Conservation (phyloP, 2,888 invertebrate species). For the Ligdia adustata region DNA sequence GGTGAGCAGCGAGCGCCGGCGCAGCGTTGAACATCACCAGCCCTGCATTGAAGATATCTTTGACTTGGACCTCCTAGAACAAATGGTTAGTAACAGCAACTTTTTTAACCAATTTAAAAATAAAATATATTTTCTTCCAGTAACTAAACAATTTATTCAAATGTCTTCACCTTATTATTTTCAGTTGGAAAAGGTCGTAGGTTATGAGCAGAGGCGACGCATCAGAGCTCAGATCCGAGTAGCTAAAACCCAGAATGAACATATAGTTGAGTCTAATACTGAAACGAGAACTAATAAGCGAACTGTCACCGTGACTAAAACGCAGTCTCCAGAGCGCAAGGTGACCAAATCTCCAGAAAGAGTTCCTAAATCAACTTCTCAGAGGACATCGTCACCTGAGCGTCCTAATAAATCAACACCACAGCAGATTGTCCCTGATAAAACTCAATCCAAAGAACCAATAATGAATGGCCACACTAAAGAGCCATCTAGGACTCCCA, state of each 20-base stretch:
- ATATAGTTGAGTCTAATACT: conserved; percentile 44
- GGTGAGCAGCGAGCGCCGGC: conserved; percentile 72
- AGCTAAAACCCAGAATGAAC: conserved; percentile 85
- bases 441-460: conserved; percentile 42
- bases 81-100: conserved; percentile 88
- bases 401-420: conserved; percentile 44
- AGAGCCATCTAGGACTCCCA: conserved; percentile 43
- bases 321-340: conserved; percentile 53
- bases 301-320: conserved; percentile 44
- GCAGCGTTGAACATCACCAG: conserved; percentile 78
- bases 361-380: conserved; percentile 41
- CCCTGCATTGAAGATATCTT: conserved; percentile 89
- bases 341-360: conserved; percentile 50
- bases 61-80: conserved; percentile 88
- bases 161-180: conserved; percentile 23
- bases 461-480: conserved; percentile 58
- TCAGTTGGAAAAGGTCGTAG: conserved; percentile 89
- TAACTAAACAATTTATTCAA: too few relatives aligned
- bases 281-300: conserved; percentile 53
- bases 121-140: too few relatives aligned
- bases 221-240: conserved; percentile 90
- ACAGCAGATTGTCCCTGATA: conserved; percentile 41
- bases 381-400: conserved; percentile 56
- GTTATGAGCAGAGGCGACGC: conserved; percentile 90
- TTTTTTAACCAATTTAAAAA: too few relatives aligned